Conservation (phyloP, 2,888 invertebrate genomes). For the Cheilosia grossa region DNA sequence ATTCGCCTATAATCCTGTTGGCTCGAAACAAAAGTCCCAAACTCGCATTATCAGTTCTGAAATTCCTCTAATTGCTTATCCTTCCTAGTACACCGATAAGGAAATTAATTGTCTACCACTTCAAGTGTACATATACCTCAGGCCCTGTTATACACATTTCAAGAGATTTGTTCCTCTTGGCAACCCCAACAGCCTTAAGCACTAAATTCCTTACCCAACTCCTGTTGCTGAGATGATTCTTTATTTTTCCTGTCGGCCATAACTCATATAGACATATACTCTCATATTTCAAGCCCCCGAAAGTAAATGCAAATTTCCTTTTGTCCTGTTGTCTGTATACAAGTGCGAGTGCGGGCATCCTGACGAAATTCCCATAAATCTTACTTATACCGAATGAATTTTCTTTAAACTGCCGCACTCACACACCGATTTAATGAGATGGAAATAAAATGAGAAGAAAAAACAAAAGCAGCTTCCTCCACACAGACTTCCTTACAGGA, state of each 20-base stretch:
- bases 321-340: constrained; percentile 3
- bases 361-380: constrained; percentile 51
- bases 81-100: too few relatives aligned
- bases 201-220: constrained; percentile 18
- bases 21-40: too few relatives aligned
- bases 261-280: constrained; percentile 49
- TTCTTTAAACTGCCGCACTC: constrained; percentile 50
- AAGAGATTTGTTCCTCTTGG: constrained; percentile 34
- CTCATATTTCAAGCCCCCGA: constrained; percentile 36
- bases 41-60: too few relatives aligned
- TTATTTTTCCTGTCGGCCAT: constrained; percentile 37
- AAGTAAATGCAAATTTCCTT: constrained; percentile 40
- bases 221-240: background rate
- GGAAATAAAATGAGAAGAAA: constrained; percentile 23
- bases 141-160: background rate
- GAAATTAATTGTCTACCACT: background rate
- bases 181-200: constrained; percentile 37
- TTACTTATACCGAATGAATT: constrained; percentile 47
- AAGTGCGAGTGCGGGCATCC: constrained; percentile 1
- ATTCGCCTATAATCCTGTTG: too few relatives aligned
- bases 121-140: background rate
- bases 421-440: constrained; percentile 49
- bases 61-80: background rate
- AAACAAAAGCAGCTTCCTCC: background rate
- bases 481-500: background rate